A percentile compares a stretch with the other conserved stretches of the same genome.
Evolutionary conservation across 1,140 invertebrate species (phyloP).

Genomic region (Scaptomyza montana): DNA sequence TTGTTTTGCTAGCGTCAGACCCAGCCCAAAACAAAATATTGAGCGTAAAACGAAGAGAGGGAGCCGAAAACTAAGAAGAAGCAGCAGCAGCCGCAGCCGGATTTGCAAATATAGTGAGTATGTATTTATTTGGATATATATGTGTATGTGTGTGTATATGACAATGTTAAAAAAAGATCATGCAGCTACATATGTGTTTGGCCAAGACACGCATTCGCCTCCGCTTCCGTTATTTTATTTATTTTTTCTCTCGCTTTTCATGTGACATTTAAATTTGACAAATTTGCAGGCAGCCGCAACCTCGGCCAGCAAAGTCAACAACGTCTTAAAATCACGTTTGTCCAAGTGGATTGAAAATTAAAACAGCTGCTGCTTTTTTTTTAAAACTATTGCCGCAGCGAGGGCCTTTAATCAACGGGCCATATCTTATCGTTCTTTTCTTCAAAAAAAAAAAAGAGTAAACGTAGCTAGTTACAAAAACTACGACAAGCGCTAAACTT

Average conservation of each 20-base stretch:
- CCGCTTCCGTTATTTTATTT: constrained; percentile 43
- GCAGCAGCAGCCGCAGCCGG: constrained; percentile 65
- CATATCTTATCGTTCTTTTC: constrained; percentile 38
- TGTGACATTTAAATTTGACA: constrained; percentile 54
- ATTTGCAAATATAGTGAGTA: constrained; percentile 74
- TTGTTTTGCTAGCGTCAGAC: constrained; percentile 55
- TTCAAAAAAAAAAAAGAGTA: constrained; percentile 15
- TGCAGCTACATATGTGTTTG: constrained; percentile 44
- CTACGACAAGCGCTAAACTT: constrained; percentile 31
- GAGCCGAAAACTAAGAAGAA: constrained; percentile 30
- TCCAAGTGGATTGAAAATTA: constrained; percentile 26
- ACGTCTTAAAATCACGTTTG: constrained; percentile 23
- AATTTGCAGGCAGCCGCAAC: constrained; percentile 28
- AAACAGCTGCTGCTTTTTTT: constrained; percentile 54
- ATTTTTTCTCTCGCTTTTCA: constrained; percentile 23
- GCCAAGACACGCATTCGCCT: constrained; percentile 59
- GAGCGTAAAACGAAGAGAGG: constrained; percentile 52
- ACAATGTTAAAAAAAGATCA: constrained; percentile 72
- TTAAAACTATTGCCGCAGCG: constrained; percentile 10
- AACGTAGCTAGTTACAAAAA: constrained; percentile 65
- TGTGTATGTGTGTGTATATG: constrained; percentile 56
- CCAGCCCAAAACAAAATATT: constrained; percentile 76
- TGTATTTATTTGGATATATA: constrained; percentile 46
- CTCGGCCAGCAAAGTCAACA: constrained; percentile 14
- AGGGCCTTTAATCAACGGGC: constrained; percentile 52